Evolutionary conservation across 2,113 vertebrate genomes (phyloP), one percentile per base, ranked within the genome.

Genomic region (Abramis brama): DNA sequence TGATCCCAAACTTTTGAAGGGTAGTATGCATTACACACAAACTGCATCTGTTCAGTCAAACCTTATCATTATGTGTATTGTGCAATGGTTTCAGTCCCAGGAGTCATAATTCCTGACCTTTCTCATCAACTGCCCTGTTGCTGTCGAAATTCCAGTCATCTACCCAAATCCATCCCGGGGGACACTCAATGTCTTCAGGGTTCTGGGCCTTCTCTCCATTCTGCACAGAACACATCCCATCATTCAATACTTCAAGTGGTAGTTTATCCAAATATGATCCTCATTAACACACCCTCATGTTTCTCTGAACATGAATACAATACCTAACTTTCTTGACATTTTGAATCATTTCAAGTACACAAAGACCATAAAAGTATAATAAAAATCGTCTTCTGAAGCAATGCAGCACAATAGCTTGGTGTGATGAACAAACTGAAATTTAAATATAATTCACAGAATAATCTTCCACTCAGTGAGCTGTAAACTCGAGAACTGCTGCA

Each of bases 101-200:
- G 1, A 25, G 21, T 15, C 2, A 39, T 19, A 25, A 55, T 43
- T n/a, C n/a, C 73, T 91, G 92, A 98, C 98, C 98, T 19, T 92
- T 95, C 86, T 99, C 98, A 92, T 99, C 98, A 27, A 99, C 98
- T 9, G 98, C 97, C 90, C 96, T 92, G 89, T 99, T 98, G 88
- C 94, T 96, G 91, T 99, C 98, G 0, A 95, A 96, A 73, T 89
- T 94, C 98, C 98, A 99, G 0, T 95, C 95, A 47, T 97, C 97
- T 68, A 97, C 96, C 97, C 97, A 98, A 7, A 88, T 91, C 98
- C 98, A 99, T n/a, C 97, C 97, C 77, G 92, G 88, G 68, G 97
- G 97, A 91, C 97, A 98, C 0, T 95, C 96, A 88, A 97, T 91
- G 81, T 98, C 96, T 1, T 50, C 84, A 25, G 95, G 96, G 0